phyloP scores from a whole-genome alignment of 2,888 invertebrate genomes.

The Mesochorus sp. region DNA sequence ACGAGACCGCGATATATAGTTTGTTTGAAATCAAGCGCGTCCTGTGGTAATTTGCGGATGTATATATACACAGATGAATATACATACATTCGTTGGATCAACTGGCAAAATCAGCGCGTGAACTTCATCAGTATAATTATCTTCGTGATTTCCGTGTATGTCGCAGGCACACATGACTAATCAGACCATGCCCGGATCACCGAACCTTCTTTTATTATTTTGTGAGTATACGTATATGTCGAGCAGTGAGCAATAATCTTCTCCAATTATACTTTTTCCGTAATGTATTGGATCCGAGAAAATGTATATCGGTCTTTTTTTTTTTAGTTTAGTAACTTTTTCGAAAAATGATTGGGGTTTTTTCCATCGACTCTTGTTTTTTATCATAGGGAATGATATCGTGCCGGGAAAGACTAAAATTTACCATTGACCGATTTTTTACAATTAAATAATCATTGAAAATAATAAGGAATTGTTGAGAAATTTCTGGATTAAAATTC shows the following conservation, averaged over 20 bases:
- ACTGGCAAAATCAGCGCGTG: slow-evolving; percentile 34
- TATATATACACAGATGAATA: not conserved
- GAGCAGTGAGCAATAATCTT: not conserved
- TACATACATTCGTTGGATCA: slow-evolving; percentile 13
- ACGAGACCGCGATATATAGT: slow-evolving; percentile 13
- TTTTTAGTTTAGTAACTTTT: no score
- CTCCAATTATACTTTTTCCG: not conserved
- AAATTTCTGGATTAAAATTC: no score
- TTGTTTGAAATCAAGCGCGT: slow-evolving; percentile 31
- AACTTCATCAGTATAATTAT: slow-evolving; percentile 37
- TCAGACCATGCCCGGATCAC: slow-evolving; percentile 27
- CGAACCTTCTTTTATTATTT: slow-evolving; percentile 16
- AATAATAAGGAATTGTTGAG: no score
- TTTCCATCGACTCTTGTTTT: no score
- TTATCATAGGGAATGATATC: no score
- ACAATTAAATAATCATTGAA: no score
- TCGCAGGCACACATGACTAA: slow-evolving; percentile 1
- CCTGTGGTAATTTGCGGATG: not conserved
- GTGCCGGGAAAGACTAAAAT: no score
- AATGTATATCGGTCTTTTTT: no score
- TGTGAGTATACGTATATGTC: slow-evolving; percentile 45
- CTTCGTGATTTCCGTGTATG: slow-evolving; percentile 30
- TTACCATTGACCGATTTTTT: no score
- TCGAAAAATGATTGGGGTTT: no score
- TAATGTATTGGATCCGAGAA: not conserved